phyloP scores from a whole-genome alignment of 2,888 invertebrate species.

The Pseudococcus jackbeardsleyi region DNA sequence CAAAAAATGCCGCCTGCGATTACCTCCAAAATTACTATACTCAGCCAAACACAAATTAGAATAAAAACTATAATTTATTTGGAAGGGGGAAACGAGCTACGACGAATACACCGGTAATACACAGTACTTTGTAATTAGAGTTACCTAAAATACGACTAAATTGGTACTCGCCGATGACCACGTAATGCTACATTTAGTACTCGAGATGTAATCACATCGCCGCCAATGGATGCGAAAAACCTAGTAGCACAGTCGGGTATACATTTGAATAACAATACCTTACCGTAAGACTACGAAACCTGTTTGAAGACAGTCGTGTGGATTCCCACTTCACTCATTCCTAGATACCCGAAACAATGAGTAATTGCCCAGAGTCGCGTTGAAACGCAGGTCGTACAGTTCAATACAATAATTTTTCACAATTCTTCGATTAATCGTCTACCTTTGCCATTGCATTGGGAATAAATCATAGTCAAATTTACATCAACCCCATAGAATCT shows the following conservation, averaged over 20 bases:
- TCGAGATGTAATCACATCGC: slow-evolving; percentile 17
- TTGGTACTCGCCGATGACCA: neutral
- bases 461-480: slow-evolving; percentile 12
- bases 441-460: neutral
- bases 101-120: neutral
- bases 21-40: slow-evolving; percentile 1
- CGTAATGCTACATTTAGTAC: slow-evolving; percentile 15
- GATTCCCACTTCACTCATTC: neutral
- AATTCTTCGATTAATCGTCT: neutral
- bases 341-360: slow-evolving; percentile 10
- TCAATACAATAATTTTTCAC: slow-evolving; percentile 20
- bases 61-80: slow-evolving; percentile 20
- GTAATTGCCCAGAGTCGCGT: neutral
- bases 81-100: neutral
- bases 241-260: neutral
- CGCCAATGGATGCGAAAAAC: slow-evolving; percentile 3
- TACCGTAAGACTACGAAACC: neutral
- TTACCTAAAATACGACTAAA: slow-evolving; percentile 22
- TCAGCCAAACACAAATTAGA: neutral
- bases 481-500: slow-evolving; percentile 11
- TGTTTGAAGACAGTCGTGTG: slow-evolving; percentile 7
- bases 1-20: neutral
- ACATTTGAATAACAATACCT: neutral
- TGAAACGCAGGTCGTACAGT: neutral
- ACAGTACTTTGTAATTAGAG: neutral